Evolutionary conservation across 2,797 vertebrate species (phyloP).

Genomic region (Pelodytes ibericus): DNA sequence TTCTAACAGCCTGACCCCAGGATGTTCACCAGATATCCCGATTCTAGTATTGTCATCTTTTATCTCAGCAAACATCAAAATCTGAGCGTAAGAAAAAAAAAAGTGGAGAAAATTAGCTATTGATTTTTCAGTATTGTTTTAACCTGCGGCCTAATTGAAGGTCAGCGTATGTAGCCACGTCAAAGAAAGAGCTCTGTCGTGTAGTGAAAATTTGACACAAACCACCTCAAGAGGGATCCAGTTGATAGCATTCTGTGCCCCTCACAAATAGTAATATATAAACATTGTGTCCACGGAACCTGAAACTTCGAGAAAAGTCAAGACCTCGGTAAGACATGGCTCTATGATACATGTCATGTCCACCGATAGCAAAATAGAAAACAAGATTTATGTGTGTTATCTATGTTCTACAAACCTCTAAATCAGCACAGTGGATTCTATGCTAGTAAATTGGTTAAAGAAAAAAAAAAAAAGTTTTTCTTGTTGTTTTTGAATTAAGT

Average conservation of each 20-base stretch:
- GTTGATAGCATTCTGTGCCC: slow-evolving; percentile 37
- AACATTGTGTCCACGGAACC: slow-evolving; percentile 5
- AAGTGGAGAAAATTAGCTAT: slow-evolving; percentile 93
- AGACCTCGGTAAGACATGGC: not conserved
- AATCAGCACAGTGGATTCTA: too few species aligned
- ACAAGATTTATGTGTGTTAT: slow-evolving; percentile 1
- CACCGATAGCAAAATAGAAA: not conserved
- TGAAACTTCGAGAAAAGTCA: slow-evolving; percentile 11
- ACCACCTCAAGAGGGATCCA: slow-evolving; percentile 63
- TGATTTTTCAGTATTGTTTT: slow-evolving; percentile 91
- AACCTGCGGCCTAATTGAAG: slow-evolving; percentile 92
- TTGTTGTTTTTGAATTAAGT: too few species aligned
- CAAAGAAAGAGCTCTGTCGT: slow-evolving; percentile 70
- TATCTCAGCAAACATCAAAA: slow-evolving; percentile 92
- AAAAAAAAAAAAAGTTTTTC: too few species aligned
- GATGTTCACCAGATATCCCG: slow-evolving; percentile 70
- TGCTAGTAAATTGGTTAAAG: too few species aligned
- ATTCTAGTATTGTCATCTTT: slow-evolving; percentile 80
- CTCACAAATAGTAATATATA: slow-evolving; percentile 17
- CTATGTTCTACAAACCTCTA: too few species aligned
- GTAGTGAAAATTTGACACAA: slow-evolving; percentile 63
- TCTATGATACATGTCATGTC: not conserved
- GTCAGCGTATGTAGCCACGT: slow-evolving; percentile 84
- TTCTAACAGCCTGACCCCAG: slow-evolving; percentile 59
- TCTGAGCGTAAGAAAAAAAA: slow-evolving; percentile 82